A percentile compares a stretch with the other conserved stretches of the same genome.
Conservation (phyloP, 2,888 invertebrate species). For the Lottia scabra region DNA sequence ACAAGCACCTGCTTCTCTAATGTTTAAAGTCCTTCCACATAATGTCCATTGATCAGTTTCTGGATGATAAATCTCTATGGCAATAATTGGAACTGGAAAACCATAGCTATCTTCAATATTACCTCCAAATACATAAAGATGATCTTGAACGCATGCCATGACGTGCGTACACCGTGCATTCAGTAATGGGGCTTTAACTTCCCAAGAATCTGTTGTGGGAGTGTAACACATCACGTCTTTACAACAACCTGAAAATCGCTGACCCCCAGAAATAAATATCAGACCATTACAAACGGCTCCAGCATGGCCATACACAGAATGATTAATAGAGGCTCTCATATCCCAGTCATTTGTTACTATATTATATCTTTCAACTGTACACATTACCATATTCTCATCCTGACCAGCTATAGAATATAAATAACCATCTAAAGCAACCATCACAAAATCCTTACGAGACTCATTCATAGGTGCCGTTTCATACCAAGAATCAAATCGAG, state of each 20-base stretch:
- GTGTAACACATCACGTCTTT: slow-evolving; percentile 58
- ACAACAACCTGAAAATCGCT: slow-evolving; percentile 63
- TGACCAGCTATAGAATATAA: slow-evolving; percentile 65
- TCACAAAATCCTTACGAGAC: slow-evolving; percentile 66
- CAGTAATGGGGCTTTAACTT: slow-evolving; percentile 57
- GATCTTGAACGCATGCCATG: slow-evolving; percentile 53
- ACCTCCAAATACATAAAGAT: slow-evolving; percentile 63
- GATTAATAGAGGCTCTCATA: slow-evolving; percentile 53
- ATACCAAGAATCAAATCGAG: slow-evolving; percentile 65
- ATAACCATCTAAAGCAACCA: slow-evolving; percentile 52
- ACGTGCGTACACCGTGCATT: slow-evolving; percentile 62
- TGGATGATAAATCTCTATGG: slow-evolving; percentile 59
- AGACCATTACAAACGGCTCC: slow-evolving; percentile 56
- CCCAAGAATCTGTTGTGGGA: slow-evolving; percentile 58
- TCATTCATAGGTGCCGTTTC: slow-evolving; percentile 67
- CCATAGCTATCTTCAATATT: slow-evolving; percentile 65
- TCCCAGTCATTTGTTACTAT: slow-evolving; percentile 66
- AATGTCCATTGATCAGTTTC: slow-evolving; percentile 60
- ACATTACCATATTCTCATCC: slow-evolving; percentile 68
- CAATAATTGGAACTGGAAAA: slow-evolving; percentile 63
- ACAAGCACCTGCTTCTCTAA: slow-evolving; percentile 64
- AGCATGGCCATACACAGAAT: slow-evolving; percentile 65
- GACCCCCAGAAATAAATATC: slow-evolving; percentile 66
- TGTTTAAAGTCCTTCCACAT: slow-evolving; percentile 57
- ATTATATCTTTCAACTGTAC: slow-evolving; percentile 63